Percentiles rank a stretch among this genome's conserved stretches.
phyloP scores from a whole-genome alignment of 2,113 vertebrate species.

The Chitala chitala region DNA sequence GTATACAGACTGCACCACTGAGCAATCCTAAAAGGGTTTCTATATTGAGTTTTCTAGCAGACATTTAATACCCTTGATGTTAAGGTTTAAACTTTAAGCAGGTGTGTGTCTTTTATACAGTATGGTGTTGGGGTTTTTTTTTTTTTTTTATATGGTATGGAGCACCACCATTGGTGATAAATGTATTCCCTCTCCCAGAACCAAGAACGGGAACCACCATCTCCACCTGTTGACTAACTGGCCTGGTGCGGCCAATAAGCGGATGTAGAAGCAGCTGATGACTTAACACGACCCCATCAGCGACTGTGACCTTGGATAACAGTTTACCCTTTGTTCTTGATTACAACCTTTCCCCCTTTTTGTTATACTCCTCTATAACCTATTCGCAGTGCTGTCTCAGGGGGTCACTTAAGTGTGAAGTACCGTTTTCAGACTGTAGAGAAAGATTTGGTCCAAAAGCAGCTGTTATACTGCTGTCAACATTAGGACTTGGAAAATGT shows the following conservation, averaged over 20 bases:
- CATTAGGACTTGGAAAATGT: not conserved
- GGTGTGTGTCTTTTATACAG: not conserved
- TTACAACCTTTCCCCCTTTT: constrained; percentile 41
- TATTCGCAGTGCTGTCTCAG: not conserved
- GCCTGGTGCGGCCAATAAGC: constrained; percentile 31
- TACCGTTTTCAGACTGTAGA: not conserved
- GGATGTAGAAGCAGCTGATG: constrained; percentile 42
- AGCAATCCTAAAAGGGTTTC: too few species aligned
- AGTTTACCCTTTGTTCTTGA: constrained; percentile 23
- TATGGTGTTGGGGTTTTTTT: not conserved
- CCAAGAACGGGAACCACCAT: constrained; percentile 77
- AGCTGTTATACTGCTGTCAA: not conserved
- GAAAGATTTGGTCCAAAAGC: not conserved
- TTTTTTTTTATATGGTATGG: not conserved
- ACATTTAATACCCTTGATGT: too few species aligned
- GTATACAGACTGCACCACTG: not conserved
- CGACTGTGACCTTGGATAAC: constrained; percentile 57
- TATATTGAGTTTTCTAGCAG: too few species aligned
- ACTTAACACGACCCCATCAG: constrained; percentile 64
- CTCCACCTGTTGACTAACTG: constrained; percentile 84
- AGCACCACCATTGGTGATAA: not conserved
- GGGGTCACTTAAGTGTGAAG: not conserved
- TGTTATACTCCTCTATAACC: constrained; percentile 14
- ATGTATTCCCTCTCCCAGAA: constrained; percentile 36
- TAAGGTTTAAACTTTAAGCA: not conserved